Conservation (phyloP, 1,140 invertebrate species). For the Drosophila cardini region DNA sequence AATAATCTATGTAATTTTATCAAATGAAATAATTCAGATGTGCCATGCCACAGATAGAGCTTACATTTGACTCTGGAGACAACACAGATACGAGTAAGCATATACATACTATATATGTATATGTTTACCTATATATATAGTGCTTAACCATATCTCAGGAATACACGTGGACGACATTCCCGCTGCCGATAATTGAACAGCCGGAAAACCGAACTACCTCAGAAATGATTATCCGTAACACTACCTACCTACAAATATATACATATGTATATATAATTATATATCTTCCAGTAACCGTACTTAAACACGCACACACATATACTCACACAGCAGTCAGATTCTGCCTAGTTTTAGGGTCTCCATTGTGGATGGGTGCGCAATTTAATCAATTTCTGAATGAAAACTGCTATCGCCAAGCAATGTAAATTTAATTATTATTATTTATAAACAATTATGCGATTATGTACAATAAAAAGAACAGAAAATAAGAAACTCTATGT, state of each 20-base stretch:
- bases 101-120: constrained; percentile 11
- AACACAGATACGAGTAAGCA: constrained; percentile 14
- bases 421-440: constrained; percentile 42
- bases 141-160: constrained; percentile 71
- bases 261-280: constrained; percentile 7
- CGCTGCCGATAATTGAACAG: constrained; percentile 23
- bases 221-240: constrained; percentile 46
- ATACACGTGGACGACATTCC: constrained; percentile 46
- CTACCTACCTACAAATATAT: constrained; percentile 14
- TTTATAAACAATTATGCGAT: constrained; percentile 29
- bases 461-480: constrained; percentile 19
- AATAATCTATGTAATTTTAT: constrained; percentile 31
- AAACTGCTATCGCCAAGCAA: constrained; percentile 36
- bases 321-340: constrained; percentile 24
- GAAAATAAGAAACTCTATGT: constrained; percentile 6
- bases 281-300: constrained; percentile 53
- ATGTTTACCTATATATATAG: constrained; percentile 6
- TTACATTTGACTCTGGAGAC: constrained; percentile 26
- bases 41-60: constrained; percentile 70
- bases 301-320: constrained; percentile 21
- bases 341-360: constrained; percentile 48
- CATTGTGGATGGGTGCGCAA: constrained; percentile 29
- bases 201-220: constrained; percentile 73
- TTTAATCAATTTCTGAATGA: constrained; percentile 6
- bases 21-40: constrained; percentile 64